phyloP scores from a whole-genome alignment of 2,113 vertebrate species.

The Eira barbara region DNA sequence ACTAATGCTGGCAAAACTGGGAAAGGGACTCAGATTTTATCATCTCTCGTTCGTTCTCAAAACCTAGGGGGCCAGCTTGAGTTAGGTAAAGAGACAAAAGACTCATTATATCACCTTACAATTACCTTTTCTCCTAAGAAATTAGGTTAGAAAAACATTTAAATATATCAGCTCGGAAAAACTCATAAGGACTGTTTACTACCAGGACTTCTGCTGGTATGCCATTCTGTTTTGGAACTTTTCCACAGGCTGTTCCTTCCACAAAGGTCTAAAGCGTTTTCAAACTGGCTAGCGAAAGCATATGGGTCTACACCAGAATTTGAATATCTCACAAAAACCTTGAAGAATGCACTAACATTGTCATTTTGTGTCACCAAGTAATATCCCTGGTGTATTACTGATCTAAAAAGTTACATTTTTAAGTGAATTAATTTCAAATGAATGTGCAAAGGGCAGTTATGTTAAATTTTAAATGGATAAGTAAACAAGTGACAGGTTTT shows the following conservation, averaged over 20 bases:
- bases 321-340: neutral
- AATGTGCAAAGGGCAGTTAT: neutral
- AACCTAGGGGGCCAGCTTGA: neutral
- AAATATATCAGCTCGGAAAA: neutral
- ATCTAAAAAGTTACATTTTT: neutral
- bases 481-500: neutral
- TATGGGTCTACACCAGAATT: neutral
- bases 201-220: neutral
- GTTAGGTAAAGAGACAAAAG: neutral
- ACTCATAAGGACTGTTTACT: neutral
- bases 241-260: neutral
- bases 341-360: neutral
- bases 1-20: neutral
- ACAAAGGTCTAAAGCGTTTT: neutral
- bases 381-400: neutral
- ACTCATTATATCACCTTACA: neutral
- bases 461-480: neutral
- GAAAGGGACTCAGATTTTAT: neutral
- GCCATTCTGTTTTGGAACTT: neutral
- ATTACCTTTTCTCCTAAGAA: conserved; percentile 22
- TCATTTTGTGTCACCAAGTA: neutral
- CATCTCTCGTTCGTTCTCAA: neutral
- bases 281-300: neutral
- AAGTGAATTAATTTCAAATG: neutral
- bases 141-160: neutral